phyloP scores from a whole-genome alignment of 2,113 vertebrate genomes.

The Mesitornis unicolor region DNA sequence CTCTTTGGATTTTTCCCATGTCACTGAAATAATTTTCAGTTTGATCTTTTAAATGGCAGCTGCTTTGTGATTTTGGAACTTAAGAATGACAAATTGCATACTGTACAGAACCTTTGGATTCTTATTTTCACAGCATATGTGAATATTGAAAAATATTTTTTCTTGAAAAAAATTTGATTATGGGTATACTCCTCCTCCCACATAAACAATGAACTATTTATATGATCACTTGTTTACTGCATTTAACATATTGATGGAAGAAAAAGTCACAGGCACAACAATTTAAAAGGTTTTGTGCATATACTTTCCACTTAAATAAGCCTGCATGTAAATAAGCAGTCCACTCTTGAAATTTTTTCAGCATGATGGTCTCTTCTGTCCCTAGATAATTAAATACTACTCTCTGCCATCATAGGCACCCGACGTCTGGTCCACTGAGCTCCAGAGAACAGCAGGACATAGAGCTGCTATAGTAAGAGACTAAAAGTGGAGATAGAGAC shows the following conservation, averaged over 20 bases:
- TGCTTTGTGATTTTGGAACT: not conserved
- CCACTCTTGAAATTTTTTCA: not conserved
- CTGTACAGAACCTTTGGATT: rapidly evolving
- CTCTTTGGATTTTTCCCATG: not conserved
- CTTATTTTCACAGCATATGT: not conserved
- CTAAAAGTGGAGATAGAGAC: too few relatives aligned
- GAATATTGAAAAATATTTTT: not conserved
- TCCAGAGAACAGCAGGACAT: not conserved
- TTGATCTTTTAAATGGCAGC: not conserved
- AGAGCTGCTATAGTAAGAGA: not conserved
- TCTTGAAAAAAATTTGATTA: not conserved
- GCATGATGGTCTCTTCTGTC: not conserved
- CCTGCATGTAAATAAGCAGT: not conserved
- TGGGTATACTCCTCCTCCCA: not conserved
- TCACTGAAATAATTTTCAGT: not conserved
- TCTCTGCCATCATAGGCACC: not conserved
- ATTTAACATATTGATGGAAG: not conserved
- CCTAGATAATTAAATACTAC: not conserved
- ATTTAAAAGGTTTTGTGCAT: not conserved
- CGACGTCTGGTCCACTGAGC: not conserved
- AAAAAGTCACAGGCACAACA: not conserved
- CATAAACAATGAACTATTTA: not conserved
- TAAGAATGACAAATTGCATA: not conserved
- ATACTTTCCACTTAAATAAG: not conserved
- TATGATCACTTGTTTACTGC: not conserved